Base-by-base conservation (phyloP, 1,140 invertebrate genomes). In the Centruroides vittatus region DNA sequence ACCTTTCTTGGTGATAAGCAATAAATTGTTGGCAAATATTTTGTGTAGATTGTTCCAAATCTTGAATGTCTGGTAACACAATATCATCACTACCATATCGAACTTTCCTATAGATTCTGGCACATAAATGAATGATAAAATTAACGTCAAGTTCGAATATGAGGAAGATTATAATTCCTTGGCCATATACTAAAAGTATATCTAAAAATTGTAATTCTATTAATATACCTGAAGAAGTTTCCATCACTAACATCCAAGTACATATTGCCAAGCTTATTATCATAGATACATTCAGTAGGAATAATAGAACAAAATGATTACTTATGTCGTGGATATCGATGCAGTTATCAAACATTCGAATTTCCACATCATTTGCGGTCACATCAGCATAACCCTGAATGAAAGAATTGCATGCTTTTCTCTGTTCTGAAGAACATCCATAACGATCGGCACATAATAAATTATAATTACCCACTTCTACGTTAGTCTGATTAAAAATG, bases 191-290 rank as follows among this genome's bases (percentile, higher is more conserved):
- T 0, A 93, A 78, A 48, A 88, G 85, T 13, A 86, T 83, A 74
- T 96, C 90, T 36, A 98, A 74, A 73, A 94, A 96, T 66, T 89
- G 83, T 34, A 97, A 75, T 75, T 95, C 91, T 0, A 94, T 80
- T 72, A 92, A 94, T 63, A 95, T 86, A 1, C 91, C 93, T 54
- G 85, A 85, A 70, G 88, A 81, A 69, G 88, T 81, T 70, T 91
- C 88, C 77, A 85, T 83, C 61, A 95, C 80, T 60, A 95, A 73
- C 10, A 84, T 87, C 84, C 91, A 93, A n/a, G 88, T 79, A 46
- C 85, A 90, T 58, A 94, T 80, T 0, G 88, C 84, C 61, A 95
- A 75, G 36, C 86, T 88, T 67, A 93, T 83, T 75, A 93, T 90
- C 85, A 94, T 93, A n/a, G 87, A 89, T 53, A 85, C 82, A 35